A percentile compares a stretch with the other conserved stretches of the same genome.
These are phyloP conservation scores for Rhimphoctona megacephalus DNA, from an alignment of 2,888 invertebrate genomes.

Conservation along the genomic window DNA sequence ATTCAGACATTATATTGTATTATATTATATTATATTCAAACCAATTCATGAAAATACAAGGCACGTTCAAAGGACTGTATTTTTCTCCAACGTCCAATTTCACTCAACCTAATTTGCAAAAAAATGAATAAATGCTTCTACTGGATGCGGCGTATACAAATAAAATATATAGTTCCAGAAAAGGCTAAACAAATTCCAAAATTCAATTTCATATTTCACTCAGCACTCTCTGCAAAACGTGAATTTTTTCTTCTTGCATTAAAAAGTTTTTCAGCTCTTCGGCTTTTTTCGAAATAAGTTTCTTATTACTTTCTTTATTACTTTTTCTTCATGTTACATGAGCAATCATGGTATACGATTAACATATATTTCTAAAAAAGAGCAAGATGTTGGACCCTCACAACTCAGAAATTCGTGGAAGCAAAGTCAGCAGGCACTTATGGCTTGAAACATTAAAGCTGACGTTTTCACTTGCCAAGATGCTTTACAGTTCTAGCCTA, in stretches of 20 bases:
- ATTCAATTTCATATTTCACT: background rate
- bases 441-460: slow-evolving; percentile 70
- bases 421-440: slow-evolving; percentile 65
- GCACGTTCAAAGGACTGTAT: background rate
- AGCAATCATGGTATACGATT: background rate
- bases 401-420: slow-evolving; percentile 43
- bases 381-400: slow-evolving; percentile 4
- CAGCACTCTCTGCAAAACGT: background rate
- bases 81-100: background rate
- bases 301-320: background rate
- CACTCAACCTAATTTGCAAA: background rate
- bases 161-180: background rate
- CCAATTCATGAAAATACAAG: slow-evolving; percentile 2
- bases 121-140: background rate
- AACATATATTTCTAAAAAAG: background rate
- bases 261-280: background rate
- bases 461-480: slow-evolving; percentile 63
- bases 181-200: background rate
- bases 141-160: background rate
- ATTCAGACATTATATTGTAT: no score
- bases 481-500: slow-evolving; percentile 53
- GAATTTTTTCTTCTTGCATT: background rate
- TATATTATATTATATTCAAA: no score
- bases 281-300: background rate
- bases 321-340: background rate